Base-by-base conservation (phyloP, 2,888 invertebrate genomes). In the Drosophila flavopinicola region DNA sequence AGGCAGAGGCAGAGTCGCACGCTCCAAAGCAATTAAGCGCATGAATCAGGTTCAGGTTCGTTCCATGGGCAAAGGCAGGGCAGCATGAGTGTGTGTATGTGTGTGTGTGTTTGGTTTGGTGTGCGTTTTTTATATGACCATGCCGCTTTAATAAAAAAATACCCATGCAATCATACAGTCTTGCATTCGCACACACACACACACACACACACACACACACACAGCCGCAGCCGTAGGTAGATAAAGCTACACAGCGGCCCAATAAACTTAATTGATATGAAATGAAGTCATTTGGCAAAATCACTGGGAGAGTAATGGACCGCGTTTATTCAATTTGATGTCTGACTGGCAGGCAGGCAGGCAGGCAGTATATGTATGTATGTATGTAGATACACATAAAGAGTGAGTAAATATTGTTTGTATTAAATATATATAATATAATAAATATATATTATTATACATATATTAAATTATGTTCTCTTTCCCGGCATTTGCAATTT, bases 251-350 rank as follows among this genome's bases (percentile, higher is more conserved):
- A 53, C 52, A 61, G 53, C 70, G 78, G 61, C 71, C 73, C 87
- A 76, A 87, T 85, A 87, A 87, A 88, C 83, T 86, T 89, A 89
- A 89, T 89, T 90, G 89, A 90, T 89, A 88, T 88, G 84, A 88
- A 89, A 89, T 90, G 89, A 87, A 90, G 88, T 89, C 90, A 89
- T 88, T 90, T 89, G 88, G 88, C 86, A 85, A 78, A 78, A 79
- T 76, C 83, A 77, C 77, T 66, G 78, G 63, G 44, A 67, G 67
- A 72, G 64, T 82, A 85, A 79, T 79, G 72, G 78, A 78, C 75
- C 76, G 72, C 73, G 70, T 66, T 87, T 82, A 87, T 85, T 82
- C 85, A 87, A 87, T 85, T 87, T 85, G 78, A 87, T 80, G 78
- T 71, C 70, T 66, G 87, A 78, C 69, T 63, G 75, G 41, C 67